These are phyloP conservation scores for Odocoileus hemionus DNA, from an alignment of 2,113 vertebrate genomes.

Conservation along the genomic window DNA sequence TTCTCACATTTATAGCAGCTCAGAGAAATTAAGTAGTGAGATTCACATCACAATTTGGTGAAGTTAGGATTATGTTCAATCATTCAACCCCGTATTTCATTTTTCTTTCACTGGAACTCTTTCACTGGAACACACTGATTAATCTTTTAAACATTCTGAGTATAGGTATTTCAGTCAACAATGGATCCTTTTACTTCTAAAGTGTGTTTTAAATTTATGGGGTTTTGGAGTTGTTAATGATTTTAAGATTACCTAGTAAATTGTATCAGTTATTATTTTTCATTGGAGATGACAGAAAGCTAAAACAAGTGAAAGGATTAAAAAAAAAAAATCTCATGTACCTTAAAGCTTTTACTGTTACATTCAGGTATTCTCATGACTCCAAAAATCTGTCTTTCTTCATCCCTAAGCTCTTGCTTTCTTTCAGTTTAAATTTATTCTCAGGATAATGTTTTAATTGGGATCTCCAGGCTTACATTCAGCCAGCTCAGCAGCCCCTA, in stretches of 20 bases:
- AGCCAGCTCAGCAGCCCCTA: neutral
- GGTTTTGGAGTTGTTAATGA: slow-evolving; percentile 8
- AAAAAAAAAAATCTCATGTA: neutral
- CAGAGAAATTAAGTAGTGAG: neutral
- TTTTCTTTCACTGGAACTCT: neutral
- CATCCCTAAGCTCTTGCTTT: neutral
- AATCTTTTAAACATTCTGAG: slow-evolving; percentile 5
- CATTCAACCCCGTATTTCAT: neutral
- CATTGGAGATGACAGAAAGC: neutral
- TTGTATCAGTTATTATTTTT: neutral
- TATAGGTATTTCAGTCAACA: neutral
- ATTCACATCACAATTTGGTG: neutral
- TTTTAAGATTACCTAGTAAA: slow-evolving; percentile 1
- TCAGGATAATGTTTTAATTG: neutral
- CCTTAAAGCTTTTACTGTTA: neutral
- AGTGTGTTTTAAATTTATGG: neutral
- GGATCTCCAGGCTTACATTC: neutral
- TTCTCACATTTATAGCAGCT: neutral
- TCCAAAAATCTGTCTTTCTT: neutral
- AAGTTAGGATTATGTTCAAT: neutral
- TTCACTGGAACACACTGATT: neutral
- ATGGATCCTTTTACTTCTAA: neutral
- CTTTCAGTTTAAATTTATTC: neutral
- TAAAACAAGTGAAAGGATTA: neutral
- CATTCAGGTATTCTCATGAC: neutral